Conservation (phyloP, 2,888 invertebrate species). For the Timandra comae region DNA sequence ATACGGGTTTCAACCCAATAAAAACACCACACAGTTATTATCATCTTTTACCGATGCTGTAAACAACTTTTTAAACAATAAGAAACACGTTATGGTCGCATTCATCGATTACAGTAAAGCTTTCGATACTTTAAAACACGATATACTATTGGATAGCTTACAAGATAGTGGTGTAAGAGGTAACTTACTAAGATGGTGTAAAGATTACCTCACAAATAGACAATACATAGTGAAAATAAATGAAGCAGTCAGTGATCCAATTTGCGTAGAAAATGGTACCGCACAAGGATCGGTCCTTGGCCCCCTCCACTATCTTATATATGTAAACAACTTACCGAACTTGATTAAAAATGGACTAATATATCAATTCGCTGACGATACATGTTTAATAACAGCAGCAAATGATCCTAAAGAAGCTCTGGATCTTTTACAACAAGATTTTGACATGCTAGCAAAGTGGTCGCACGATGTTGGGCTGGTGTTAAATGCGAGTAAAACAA, state of each 20-base stretch:
- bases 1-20: constrained; percentile 1
- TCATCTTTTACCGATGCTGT: constrained; percentile 4
- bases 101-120: constrained; percentile 3
- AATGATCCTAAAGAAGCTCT: background rate
- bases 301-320: background rate
- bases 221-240: background rate
- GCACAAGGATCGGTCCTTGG: too few species aligned
- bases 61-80: background rate
- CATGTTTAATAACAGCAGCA: background rate
- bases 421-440: background rate
- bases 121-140: constrained; percentile 5
- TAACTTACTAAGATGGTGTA: background rate
- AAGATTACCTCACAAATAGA: background rate
- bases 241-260: background rate
- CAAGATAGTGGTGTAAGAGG: constrained; percentile 3
- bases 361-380: background rate
- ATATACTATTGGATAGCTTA: background rate
- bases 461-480: background rate
- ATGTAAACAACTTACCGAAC: background rate
- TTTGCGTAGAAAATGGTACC: background rate
- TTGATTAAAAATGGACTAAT: background rate
- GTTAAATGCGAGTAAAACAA: background rate
- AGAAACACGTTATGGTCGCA: constrained; percentile 1
- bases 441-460: background rate
- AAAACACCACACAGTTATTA: constrained; percentile 3